These are phyloP conservation scores for Luffia ferchaultella DNA, from an alignment of 2,888 invertebrate species.

Conservation along the genomic window DNA sequence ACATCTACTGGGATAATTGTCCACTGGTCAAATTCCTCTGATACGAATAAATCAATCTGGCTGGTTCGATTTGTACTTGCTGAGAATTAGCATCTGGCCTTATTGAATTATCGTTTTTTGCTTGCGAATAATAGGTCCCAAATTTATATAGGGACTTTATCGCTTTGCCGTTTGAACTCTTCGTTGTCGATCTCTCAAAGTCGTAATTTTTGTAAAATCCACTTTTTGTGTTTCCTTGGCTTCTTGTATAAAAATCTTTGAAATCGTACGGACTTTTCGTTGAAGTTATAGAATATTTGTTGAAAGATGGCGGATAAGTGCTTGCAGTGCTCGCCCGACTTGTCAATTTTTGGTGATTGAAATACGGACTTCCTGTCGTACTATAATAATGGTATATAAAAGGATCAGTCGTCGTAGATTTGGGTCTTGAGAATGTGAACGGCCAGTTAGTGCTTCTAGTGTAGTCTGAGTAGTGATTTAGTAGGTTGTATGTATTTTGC, in stretches of 20 bases:
- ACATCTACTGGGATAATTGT: conserved; percentile 30
- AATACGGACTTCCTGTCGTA: conserved; percentile 21
- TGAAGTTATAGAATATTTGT: conserved; percentile 52
- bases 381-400: conserved; percentile 28
- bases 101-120: conserved; percentile 54
- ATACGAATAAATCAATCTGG: conserved; percentile 42
- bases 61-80: conserved; percentile 56
- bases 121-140: conserved; percentile 48
- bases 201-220: conserved; percentile 48
- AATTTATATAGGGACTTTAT: conserved; percentile 49
- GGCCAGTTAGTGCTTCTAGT: conserved; percentile 15
- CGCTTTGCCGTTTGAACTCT: conserved; percentile 51
- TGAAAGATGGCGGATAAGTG: conserved; percentile 31
- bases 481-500: conserved; percentile 36
- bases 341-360: conserved; percentile 22
- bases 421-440: conserved; percentile 17
- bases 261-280: conserved; percentile 67
- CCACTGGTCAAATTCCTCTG: conserved; percentile 50
- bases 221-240: conserved; percentile 29
- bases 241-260: conserved; percentile 49
- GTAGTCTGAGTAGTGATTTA: conserved; percentile 26
- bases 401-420: conserved; percentile 26
- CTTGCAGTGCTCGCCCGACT: too few species aligned
- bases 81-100: conserved; percentile 51
- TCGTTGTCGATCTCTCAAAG: conserved; percentile 58